Conservation (phyloP, 2,113 vertebrate species). For the Tylochromis polylepis region DNA sequence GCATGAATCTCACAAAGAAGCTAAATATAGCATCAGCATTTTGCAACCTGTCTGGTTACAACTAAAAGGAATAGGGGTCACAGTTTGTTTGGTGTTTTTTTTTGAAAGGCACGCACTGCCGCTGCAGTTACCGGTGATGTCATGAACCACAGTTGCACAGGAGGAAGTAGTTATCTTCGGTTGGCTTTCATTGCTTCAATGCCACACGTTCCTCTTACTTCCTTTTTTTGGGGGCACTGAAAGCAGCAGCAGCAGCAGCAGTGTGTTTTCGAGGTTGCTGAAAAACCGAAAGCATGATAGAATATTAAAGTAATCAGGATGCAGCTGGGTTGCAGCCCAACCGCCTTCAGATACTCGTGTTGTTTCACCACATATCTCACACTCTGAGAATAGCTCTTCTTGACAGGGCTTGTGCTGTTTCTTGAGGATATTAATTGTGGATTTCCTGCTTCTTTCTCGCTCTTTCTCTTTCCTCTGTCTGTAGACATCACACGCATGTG, state of each 20-base stretch:
- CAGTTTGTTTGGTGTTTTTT: slow-evolving; percentile 13
- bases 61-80: background rate
- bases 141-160: slow-evolving; percentile 4
- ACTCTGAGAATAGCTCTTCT: slow-evolving; percentile 5
- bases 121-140: slow-evolving; percentile 17
- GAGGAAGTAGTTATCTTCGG: slow-evolving; percentile 24
- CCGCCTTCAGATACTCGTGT: background rate
- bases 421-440: slow-evolving; percentile 1
- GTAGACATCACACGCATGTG: slow-evolving; percentile 16
- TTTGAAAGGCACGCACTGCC: background rate
- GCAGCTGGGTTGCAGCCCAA: slow-evolving; percentile 38
- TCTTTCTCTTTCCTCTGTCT: background rate
- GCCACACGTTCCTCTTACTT: slow-evolving; percentile 29
- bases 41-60: slow-evolving; percentile 1
- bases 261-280: background rate
- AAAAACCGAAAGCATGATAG: slow-evolving; percentile 8
- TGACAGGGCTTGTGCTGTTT: background rate
- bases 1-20: background rate
- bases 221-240: background rate
- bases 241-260: slow-evolving; percentile 1
- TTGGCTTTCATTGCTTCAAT: slow-evolving; percentile 4
- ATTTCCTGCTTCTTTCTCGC: background rate
- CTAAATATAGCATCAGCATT: slow-evolving; percentile 42
- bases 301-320: slow-evolving; percentile 37
- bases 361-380: slow-evolving; percentile 11